A percentile compares a stretch with the other conserved stretches of the same genome.
phyloP scores from a whole-genome alignment of 2,113 vertebrate species.

The Perognathus longimembris region DNA sequence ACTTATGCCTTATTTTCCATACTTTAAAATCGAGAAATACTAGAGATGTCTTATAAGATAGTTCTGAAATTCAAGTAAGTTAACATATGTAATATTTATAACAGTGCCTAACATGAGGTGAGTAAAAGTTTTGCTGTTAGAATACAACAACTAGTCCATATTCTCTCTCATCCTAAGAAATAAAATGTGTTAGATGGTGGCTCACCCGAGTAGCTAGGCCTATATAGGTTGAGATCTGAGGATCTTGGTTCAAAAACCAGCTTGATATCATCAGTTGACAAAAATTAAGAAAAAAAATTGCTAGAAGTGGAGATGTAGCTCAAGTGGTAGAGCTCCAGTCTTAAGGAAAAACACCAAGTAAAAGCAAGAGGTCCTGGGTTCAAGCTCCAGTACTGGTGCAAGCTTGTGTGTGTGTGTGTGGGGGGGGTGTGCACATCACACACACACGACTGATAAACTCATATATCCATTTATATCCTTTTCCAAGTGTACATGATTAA shows the following conservation, averaged over 20 bases:
- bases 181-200: not conserved
- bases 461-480: not conserved
- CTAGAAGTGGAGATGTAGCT: no score
- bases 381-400: no score
- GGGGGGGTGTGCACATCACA: no score
- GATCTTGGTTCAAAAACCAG: no score
- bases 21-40: slow-evolving; percentile 6
- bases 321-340: no score
- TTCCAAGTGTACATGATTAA: slow-evolving; percentile 1
- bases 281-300: no score
- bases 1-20: not conserved
- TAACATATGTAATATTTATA: not conserved
- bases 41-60: not conserved
- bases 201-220: no score
- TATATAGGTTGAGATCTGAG: no score
- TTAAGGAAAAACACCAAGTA: no score
- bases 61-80: slow-evolving; percentile 28
- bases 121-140: slow-evolving; percentile 30
- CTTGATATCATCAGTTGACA: no score
- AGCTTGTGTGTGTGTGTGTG: no score
- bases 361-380: no score
- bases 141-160: not conserved
- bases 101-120: not conserved
- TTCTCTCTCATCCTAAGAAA: not conserved
- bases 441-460: not conserved